These are phyloP conservation scores for Etheostoma spectabile DNA, from an alignment of 2,113 vertebrate genomes.

Conservation along the genomic window DNA sequence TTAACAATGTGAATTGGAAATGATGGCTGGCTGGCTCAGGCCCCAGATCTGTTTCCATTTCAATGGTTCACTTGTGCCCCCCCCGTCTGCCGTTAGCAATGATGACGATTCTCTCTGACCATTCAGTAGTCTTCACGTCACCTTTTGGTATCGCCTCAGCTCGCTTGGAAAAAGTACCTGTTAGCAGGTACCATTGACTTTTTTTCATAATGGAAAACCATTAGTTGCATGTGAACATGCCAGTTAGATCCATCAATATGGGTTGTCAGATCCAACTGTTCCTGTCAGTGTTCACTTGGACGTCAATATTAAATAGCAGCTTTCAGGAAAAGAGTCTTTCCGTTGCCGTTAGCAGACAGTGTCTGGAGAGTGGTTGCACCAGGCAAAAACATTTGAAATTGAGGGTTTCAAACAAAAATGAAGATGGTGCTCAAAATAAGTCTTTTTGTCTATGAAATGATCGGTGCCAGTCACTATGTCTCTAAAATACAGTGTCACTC, in stretches of 20 bases:
- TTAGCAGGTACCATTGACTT: no score
- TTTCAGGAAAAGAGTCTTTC: background rate
- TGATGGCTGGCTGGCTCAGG: background rate
- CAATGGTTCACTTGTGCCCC: no score
- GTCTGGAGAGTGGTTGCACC: background rate
- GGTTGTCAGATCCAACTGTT: conserved; percentile 37
- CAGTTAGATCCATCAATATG: conserved; percentile 43
- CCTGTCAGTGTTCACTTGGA: background rate
- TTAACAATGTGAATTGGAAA: background rate
- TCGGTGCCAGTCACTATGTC: background rate
- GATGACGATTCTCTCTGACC: no score
- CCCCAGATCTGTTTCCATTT: conserved; percentile 17
- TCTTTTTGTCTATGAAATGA: background rate
- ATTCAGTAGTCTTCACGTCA: no score
- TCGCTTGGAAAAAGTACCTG: no score
- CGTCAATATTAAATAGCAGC: conserved; percentile 13
- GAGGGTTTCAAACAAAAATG: background rate
- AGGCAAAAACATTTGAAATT: background rate
- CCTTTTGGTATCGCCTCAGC: no score
- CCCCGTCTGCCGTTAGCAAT: no score
- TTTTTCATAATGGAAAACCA: no score
- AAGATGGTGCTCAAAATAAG: no score
- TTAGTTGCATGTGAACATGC: conserved; percentile 16
- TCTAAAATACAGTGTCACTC: no score
- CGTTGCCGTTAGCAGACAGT: no score